Evolutionary conservation across 2,888 invertebrate species (phyloP).

Genomic region (Malthinus flaveolus): DNA sequence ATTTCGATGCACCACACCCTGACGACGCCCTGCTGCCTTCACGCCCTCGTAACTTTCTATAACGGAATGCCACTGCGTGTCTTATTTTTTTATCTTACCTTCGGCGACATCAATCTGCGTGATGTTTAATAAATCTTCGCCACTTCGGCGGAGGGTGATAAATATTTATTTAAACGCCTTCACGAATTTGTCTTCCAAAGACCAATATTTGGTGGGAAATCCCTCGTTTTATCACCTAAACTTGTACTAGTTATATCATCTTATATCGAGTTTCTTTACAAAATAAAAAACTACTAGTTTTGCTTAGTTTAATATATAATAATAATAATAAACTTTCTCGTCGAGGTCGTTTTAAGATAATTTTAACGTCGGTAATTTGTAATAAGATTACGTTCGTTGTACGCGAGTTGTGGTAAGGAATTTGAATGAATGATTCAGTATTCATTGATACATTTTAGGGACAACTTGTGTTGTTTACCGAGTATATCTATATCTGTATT

Average conservation of each 20-base stretch:
- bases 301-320: no score
- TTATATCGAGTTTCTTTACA: no score
- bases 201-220: no score
- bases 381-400: constrained; percentile 31
- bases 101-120: no score
- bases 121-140: no score
- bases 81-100: neutral
- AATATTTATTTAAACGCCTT: neutral
- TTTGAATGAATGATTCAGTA: constrained; percentile 31
- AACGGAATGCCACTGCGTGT: constrained; percentile 23
- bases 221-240: no score
- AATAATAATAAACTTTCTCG: no score
- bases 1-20: constrained; percentile 38
- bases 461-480: no score
- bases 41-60: constrained; percentile 37
- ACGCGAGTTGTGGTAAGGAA: constrained; percentile 28
- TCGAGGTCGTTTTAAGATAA: constrained; percentile 41
- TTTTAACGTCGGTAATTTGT: constrained; percentile 36
- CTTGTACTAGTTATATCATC: no score
- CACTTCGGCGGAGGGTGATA: no score
- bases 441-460: neutral
- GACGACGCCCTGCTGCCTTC: constrained; percentile 36
- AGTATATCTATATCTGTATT: no score
- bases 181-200: neutral
- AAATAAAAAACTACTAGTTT: no score